phyloP scores from a whole-genome alignment of 2,797 vertebrate species.

The Sebastes variabilis region DNA sequence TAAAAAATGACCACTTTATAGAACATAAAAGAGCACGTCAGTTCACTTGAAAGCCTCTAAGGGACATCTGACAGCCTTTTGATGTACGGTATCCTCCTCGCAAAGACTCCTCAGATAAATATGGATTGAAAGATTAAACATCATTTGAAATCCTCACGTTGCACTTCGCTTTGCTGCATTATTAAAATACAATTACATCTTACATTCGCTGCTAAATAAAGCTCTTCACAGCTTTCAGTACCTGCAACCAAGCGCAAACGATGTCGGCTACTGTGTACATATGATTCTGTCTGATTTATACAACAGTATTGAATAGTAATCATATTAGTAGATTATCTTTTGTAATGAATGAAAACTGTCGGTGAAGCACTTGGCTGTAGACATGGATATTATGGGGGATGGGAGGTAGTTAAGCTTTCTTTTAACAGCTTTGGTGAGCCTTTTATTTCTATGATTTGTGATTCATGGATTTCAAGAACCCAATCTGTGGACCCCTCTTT shows the following conservation, averaged over 20 bases:
- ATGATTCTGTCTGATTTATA: slow-evolving; percentile 50
- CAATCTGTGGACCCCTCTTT: slow-evolving; percentile 64
- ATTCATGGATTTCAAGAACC: slow-evolving; percentile 72
- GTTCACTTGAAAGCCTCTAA: slow-evolving; percentile 79
- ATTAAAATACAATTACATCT: slow-evolving; percentile 72
- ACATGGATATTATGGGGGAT: slow-evolving; percentile 74
- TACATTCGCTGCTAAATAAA: slow-evolving; percentile 60
- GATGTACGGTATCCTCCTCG: slow-evolving; percentile 78
- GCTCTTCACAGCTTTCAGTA: slow-evolving; percentile 54
- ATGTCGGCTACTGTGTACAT: slow-evolving; percentile 42
- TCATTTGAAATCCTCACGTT: slow-evolving; percentile 60
- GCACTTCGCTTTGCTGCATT: slow-evolving; percentile 58
- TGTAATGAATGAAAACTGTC: slow-evolving; percentile 60
- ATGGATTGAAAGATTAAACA: slow-evolving; percentile 87
- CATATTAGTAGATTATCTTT: slow-evolving; percentile 81
- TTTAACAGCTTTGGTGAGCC: slow-evolving; percentile 52
- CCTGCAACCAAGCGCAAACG: slow-evolving; percentile 60
- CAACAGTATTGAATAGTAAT: slow-evolving; percentile 72
- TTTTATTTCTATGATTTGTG: slow-evolving; percentile 73
- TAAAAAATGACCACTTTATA: slow-evolving; percentile 70
- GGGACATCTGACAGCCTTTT: slow-evolving; percentile 86
- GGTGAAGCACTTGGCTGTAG: slow-evolving; percentile 67
- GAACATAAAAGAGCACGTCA: slow-evolving; percentile 75
- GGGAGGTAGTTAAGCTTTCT: slow-evolving; percentile 52
- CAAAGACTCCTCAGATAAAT: slow-evolving; percentile 82